phyloP scores from a whole-genome alignment of 2,888 invertebrate species.

The Sturmia bella region DNA sequence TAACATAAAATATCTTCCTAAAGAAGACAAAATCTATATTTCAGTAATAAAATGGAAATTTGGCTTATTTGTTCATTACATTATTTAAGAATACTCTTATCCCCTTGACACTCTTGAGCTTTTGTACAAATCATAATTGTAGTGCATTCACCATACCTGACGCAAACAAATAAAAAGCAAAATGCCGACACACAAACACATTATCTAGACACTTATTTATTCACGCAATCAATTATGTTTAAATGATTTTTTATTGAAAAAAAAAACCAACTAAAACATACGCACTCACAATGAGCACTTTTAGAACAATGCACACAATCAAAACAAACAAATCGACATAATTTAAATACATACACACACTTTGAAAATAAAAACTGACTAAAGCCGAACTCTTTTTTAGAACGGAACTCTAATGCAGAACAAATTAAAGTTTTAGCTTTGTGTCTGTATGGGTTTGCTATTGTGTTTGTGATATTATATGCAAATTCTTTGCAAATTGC shows the following conservation, averaged over 20 bases:
- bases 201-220: conserved; percentile 43
- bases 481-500: conserved; percentile 67
- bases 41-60: too few species aligned
- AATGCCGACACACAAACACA: conserved; percentile 2
- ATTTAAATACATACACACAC: conserved; percentile 19
- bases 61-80: too few species aligned
- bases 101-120: too few species aligned
- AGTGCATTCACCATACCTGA: too few species aligned
- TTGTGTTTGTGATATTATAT: conserved; percentile 59
- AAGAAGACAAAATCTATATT: too few species aligned
- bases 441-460: neutral
- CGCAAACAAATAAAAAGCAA: conserved; percentile 1
- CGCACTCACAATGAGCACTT: conserved; percentile 2
- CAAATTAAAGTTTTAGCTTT: conserved; percentile 31
- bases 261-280: neutral
- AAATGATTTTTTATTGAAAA: conserved; percentile 39
- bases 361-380: conserved; percentile 10
- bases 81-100: too few species aligned
- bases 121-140: too few species aligned
- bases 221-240: conserved; percentile 60
- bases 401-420: conserved; percentile 40
- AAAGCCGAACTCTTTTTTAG: conserved; percentile 8
- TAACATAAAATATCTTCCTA: too few species aligned
- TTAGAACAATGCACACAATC: conserved; percentile 15
- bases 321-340: conserved; percentile 35